A percentile compares a stretch with the other conserved stretches of the same genome.
Conservation (phyloP, 2,888 invertebrate species). For the Drosophila prostipennis region DNA sequence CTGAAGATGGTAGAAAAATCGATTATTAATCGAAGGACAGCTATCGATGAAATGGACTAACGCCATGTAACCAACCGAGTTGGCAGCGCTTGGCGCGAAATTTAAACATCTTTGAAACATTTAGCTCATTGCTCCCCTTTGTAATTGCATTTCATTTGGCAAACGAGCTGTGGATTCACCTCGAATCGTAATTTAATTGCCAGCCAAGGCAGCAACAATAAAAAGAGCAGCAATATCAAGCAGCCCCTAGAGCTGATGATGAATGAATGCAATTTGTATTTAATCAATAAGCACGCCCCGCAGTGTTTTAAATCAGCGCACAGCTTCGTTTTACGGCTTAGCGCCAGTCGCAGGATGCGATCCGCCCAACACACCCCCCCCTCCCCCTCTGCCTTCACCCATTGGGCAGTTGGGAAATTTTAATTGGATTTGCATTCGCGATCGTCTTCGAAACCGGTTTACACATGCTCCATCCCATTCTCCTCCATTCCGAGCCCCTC, state of each 20-base stretch:
- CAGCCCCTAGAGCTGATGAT: slow-evolving; percentile 54
- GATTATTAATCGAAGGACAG: not conserved
- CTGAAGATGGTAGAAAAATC: not conserved
- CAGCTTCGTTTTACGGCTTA: slow-evolving; percentile 77
- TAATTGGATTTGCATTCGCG: slow-evolving; percentile 77
- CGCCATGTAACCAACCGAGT: not conserved
- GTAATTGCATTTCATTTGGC: slow-evolving; percentile 7
- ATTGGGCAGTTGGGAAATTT: slow-evolving; percentile 58
- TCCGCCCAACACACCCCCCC: not conserved
- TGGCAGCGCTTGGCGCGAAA: slow-evolving; percentile 11
- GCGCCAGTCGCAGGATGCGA: slow-evolving; percentile 57
- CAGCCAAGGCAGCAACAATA: slow-evolving; percentile 36
- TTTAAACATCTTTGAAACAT: not conserved
- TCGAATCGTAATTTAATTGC: slow-evolving; percentile 75
- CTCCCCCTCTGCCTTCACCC: not conserved
- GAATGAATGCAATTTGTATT: slow-evolving; percentile 79
- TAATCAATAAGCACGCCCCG: slow-evolving; percentile 78
- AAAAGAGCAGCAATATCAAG: slow-evolving; percentile 29
- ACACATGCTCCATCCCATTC: slow-evolving; percentile 19
- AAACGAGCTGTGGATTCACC: slow-evolving; percentile 23
- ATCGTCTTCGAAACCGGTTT: slow-evolving; percentile 46
- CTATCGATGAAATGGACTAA: not conserved
- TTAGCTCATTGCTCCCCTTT: not conserved
- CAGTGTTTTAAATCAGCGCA: slow-evolving; percentile 78
- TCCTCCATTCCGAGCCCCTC: slow-evolving; percentile 4